Base-by-base conservation (phyloP, 2,113 vertebrate species). In the Diadophis punctatus region DNA sequence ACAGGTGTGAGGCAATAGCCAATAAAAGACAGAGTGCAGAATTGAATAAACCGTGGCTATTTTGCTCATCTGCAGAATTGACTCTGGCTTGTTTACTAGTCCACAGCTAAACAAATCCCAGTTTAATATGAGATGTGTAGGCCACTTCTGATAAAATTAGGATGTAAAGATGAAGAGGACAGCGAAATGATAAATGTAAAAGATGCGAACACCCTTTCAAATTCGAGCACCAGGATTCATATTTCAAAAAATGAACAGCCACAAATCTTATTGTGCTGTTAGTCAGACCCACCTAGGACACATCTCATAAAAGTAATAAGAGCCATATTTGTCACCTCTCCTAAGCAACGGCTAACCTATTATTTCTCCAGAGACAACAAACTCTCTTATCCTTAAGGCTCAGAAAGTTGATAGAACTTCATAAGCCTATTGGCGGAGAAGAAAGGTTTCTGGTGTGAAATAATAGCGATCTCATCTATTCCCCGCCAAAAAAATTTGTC, bases 401-500 rank as follows among this genome's bases (percentile, higher is more conserved):
- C 22, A 0, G 5, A 90, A 88, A 95, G 84, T 23, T 86, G 94
- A 90, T 52, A 94, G 94, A 94, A 56, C 88, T 48, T 8, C 49
- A 84, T 86, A 86, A 91, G 86, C 92, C 23, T 86, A 90, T 93
- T 89, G 91, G 89, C 90, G 94, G 95, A 96, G 93, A 95, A 93
- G 74, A 84, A 92, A 96, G 90, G 91, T 93, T 96, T 95, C 12
- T 91, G 46, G 93, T 94, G 56, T 90, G 93, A 94, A 93, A 58
- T 68, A 94, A 88, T 27, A 94, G 39, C 63, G 85, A 84, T 53
- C 93, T 95, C 94, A 93, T 93, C 93, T 96, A 93, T 91, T 96
- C 95, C 90, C 94, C 56, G 56, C 25, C 80, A 86, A n/a, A n/a
- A n/a, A n/a, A 92, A 94, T 94, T 93, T 93, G 52, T 91, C 93